Evolutionary conservation across 2,113 vertebrate species (phyloP), one percentile per base, ranked within the genome.

Genomic region (Nymphicus hollandicus): DNA sequence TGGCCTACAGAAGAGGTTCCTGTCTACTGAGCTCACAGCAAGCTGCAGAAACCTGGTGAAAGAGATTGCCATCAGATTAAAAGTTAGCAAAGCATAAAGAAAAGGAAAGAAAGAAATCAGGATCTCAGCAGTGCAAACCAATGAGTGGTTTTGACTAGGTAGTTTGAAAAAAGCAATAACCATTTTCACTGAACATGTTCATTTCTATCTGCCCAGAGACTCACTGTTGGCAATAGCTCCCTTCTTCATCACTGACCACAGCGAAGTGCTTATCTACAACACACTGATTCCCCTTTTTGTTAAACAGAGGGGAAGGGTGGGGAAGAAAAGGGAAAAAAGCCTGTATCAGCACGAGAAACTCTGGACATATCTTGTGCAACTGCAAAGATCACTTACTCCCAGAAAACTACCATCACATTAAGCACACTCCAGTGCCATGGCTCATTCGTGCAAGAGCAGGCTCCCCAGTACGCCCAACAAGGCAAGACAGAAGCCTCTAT

Each of bases 271-370:
- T 44, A 23, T 61, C 33, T 37, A 68, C 56, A 76, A 16, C 1
- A 4, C 18, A 58, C 46, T 20, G 12, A 53, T 73, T 71, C 20
- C 11, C 28, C 25, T 81, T 82, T 77, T 61, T 11, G 17, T n/a
- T 60, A 86, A 13, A 7, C 0, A 1, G 17, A 63, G 10, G 11
- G 10, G 13, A 47, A 79, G 24, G 11, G 50, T 1, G 1, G 6
- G 6, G 16, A 25, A 69, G 5, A 80, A 47, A 78, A 44, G 2
- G 7, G 4, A 11, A 15, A 50, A n/a, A 39, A 5, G 4, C 23
- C 9, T 39, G 2, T 4, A 28, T 61, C 73, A 95, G 66, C 55
- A 90, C 7, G 0, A 1, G 44, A 85, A 58, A 49, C 13, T 66
- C 28, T 0, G 1, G 11, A 8, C 10, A 2, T 7, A 44, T 31